Base-by-base conservation (phyloP, 1,140 invertebrate genomes). In the Battus philenor region DNA sequence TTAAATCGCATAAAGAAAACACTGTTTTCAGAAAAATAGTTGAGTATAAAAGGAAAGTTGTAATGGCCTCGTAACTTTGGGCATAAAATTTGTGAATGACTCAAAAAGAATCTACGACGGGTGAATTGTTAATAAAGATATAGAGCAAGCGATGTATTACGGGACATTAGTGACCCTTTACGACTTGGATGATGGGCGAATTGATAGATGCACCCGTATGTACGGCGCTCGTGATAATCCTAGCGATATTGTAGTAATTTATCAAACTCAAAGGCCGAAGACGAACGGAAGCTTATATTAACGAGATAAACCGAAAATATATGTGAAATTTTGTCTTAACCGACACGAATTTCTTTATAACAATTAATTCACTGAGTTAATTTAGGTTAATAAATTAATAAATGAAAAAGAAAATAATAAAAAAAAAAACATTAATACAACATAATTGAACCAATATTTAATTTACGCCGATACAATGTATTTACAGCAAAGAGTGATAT, bases 101-200 rank as follows among this genome's bases (percentile, higher is more conserved):
- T 61, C 68, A 58, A 73, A 78, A 74, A 70, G 73, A 75, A 77
- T 81, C 69, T 70, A 81, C 75, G 65, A 71, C 59, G 61, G 62
- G 64, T 57, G 80, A 80, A 84, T 77, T 79, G 74, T 84, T 84
- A 84, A 81, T 84, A 84, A 80, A 82, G 80, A 80, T 81, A 79
- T 82, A 74, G 70, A 75, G 68, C 53, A 48, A 60, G 54, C 63
- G 58, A 71, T 69, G 73, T 79, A 78, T 80, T 74, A 81, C 56
- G 66, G 69, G 68, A 76, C 63, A 84, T 84, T 84, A 81, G 80
- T 69, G 75, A 68, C 50, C 44, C 67, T 84, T 83, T 80, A 84
- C 62, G 77, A 68, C 36, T 45, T 41, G 43, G 64, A 65, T 75
- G 63, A 72, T 68, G 59, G 72, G 54, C 51, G 36, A 54, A 36